Evolutionary conservation across 1,140 invertebrate species (phyloP).

Genomic region (Hesperophylax magnus): DNA sequence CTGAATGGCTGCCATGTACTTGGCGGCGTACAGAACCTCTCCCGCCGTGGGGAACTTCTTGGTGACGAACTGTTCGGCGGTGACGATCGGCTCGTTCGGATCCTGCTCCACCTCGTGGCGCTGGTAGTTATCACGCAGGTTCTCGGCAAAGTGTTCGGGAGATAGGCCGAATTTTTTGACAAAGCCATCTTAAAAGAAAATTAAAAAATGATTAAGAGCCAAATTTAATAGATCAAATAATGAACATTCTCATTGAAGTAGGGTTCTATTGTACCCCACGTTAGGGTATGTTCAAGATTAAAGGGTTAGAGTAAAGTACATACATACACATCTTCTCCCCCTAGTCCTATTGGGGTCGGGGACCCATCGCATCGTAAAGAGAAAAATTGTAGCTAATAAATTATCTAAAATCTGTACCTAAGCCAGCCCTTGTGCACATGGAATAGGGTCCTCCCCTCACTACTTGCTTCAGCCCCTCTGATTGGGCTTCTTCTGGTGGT

Average conservation of each 20-base stretch:
- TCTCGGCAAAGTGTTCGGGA: conserved; percentile 97
- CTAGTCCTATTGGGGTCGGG: too few species aligned
- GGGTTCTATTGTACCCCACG: too few species aligned
- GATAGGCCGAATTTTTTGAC: conserved; percentile 95
- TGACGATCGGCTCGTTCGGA: conserved; percentile 81
- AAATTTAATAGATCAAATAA: too few species aligned
- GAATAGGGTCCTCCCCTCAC: conserved; percentile 89
- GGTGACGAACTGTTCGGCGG: conserved; percentile 82
- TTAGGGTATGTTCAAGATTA: too few species aligned
- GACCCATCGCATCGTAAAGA: too few species aligned
- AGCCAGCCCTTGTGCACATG: conserved; percentile 86
- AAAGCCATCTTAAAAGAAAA: conserved; percentile 74
- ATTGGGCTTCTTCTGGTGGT: conserved; percentile 72
- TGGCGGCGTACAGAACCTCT: conserved; percentile 90
- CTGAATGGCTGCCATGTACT: conserved; percentile 96
- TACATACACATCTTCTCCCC: too few species aligned
- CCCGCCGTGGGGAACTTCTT: conserved; percentile 71
- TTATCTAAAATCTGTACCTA: conserved; percentile 69
- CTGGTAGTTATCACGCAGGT: conserved; percentile 96
- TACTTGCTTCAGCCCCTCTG: conserved; percentile 85
- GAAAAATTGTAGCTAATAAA: too few species aligned
- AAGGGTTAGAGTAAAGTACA: too few species aligned
- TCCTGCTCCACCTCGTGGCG: conserved; percentile 97
- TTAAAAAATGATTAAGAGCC: too few species aligned
- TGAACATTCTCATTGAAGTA: too few species aligned